phyloP scores from a whole-genome alignment of 2,797 vertebrate species.

The Oreochromis grahami region DNA sequence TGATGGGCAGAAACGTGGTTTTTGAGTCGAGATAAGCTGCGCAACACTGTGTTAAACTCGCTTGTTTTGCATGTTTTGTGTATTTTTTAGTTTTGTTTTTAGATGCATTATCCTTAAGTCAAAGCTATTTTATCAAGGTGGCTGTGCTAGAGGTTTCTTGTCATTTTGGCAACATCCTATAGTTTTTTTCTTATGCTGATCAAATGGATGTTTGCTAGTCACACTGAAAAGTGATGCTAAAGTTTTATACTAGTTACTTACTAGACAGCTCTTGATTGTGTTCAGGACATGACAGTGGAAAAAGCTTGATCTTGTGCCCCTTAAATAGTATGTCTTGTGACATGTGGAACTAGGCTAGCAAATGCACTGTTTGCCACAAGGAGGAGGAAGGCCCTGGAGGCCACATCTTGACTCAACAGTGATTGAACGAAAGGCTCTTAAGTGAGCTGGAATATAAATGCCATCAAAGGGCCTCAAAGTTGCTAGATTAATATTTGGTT shows the following conservation, averaged over 20 bases:
- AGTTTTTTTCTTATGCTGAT: not conserved
- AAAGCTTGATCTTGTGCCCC: not conserved
- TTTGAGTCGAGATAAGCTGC: not conserved
- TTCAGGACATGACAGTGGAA: not conserved
- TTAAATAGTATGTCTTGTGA: slow-evolving; percentile 20
- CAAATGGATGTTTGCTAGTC: not conserved
- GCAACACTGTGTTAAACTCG: not conserved
- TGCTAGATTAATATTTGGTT: not conserved
- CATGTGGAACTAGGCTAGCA: slow-evolving; percentile 53
- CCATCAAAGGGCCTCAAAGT: not conserved
- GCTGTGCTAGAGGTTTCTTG: not conserved
- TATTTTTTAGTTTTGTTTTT: not conserved
- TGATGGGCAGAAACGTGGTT: not conserved
- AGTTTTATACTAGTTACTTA: not conserved
- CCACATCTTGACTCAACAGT: slow-evolving; percentile 32
- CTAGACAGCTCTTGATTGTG: not conserved
- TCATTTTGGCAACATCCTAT: not conserved
- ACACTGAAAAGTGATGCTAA: not conserved
- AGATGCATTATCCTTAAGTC: not conserved
- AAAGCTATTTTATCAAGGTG: not conserved
- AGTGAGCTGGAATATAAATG: not conserved
- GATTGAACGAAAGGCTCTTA: not conserved
- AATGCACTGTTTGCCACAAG: slow-evolving; percentile 45
- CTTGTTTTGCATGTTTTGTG: not conserved
- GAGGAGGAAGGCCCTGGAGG: slow-evolving; percentile 51